Percentiles rank a stretch among this genome's conserved stretches.
These are phyloP conservation scores for Andrena minutula DNA, from an alignment of 2,888 invertebrate genomes.

Conservation along the genomic window DNA sequence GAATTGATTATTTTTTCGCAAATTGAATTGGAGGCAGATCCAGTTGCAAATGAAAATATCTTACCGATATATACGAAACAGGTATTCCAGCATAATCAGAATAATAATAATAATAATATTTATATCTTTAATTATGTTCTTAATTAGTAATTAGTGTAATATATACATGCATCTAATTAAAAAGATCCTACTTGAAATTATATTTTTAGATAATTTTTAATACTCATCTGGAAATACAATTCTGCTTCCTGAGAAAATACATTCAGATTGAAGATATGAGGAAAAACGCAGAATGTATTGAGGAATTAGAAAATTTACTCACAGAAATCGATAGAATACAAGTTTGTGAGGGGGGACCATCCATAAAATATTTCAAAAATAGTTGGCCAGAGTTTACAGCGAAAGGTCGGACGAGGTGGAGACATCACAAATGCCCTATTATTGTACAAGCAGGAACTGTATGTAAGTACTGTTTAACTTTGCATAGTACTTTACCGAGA, in stretches of 20 bases:
- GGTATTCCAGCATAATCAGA: no score
- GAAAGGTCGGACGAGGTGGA: neutral
- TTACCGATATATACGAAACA: neutral
- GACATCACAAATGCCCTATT: neutral
- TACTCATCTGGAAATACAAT: neutral
- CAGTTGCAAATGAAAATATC: no score
- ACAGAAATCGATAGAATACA: neutral
- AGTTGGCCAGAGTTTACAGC: neutral
- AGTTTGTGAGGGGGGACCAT: neutral
- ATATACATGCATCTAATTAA: neutral
- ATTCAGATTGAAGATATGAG: neutral
- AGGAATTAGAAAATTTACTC: neutral
- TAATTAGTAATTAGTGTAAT: neutral
- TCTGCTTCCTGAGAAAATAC: neutral
- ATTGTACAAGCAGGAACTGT: neutral
- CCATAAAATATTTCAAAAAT: neutral
- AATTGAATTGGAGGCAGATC: no score
- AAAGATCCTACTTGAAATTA: neutral
- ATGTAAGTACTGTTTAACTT: neutral
- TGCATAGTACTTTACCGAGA: neutral
- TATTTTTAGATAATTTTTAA: neutral
- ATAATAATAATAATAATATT: neutral
- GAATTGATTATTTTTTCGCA: no score
- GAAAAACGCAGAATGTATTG: neutral
- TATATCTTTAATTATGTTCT: neutral